Conservation (phyloP, 2,888 invertebrate species). For the Macrophya alboannulata region DNA sequence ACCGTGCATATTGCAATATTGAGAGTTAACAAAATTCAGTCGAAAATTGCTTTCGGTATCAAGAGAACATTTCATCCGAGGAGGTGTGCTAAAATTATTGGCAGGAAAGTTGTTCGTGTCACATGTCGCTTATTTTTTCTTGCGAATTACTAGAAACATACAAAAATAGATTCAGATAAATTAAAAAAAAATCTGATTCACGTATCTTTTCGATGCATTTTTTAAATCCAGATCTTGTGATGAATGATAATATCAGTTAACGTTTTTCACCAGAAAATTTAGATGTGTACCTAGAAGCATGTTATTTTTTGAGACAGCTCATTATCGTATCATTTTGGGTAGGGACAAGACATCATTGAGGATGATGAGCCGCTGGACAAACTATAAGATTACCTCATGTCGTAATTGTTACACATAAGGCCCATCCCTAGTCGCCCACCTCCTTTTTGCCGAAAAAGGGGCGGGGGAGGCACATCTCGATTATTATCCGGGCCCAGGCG, state of each 20-base stretch:
- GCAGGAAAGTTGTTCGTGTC: too few species aligned
- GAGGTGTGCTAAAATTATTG: too few species aligned
- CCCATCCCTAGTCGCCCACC: too few species aligned
- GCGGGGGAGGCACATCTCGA: too few species aligned
- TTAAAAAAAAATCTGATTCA: neutral
- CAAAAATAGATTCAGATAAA: neutral
- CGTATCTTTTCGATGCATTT: neutral
- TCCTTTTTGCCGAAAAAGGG: too few species aligned
- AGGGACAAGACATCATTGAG: neutral
- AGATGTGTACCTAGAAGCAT: neutral
- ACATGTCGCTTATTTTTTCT: too few species aligned
- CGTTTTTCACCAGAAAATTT: neutral
- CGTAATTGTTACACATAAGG: conserved; percentile 9
- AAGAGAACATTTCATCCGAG: too few species aligned
- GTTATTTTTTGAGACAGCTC: neutral
- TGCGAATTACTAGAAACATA: neutral
- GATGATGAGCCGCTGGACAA: neutral
- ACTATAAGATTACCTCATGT: conserved; percentile 7
- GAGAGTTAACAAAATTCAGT: too few species aligned
- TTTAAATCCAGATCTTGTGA: neutral
- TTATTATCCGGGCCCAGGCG: too few species aligned
- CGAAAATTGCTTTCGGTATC: too few species aligned
- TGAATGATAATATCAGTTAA: neutral
- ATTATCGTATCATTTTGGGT: neutral
- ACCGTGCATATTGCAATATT: too few species aligned